These are phyloP conservation scores for Troilus luridus DNA, from an alignment of 2,888 invertebrate genomes.

Conservation along the genomic window DNA sequence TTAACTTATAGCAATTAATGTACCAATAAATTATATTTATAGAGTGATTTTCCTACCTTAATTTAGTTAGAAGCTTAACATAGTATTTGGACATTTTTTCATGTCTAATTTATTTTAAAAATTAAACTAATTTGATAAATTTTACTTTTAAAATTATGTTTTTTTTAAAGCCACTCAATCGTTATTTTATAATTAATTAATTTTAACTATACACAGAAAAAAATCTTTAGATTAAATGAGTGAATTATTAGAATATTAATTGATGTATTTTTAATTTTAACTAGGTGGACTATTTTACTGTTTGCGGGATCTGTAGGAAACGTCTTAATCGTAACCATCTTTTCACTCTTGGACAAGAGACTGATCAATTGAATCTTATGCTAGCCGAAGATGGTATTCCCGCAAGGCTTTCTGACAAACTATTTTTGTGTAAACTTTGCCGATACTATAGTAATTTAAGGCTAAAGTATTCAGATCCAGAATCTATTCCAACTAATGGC, in stretches of 20 bases:
- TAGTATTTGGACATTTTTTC: too few species aligned
- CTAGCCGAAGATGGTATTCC: slow-evolving; percentile 75
- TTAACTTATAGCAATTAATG: not conserved
- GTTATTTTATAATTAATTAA: slow-evolving; percentile 39
- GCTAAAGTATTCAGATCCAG: slow-evolving; percentile 73
- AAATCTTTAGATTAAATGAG: not conserved
- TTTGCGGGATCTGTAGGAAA: slow-evolving; percentile 83
- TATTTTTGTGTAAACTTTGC: slow-evolving; percentile 86
- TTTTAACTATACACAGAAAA: not conserved
- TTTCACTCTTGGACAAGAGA: slow-evolving; percentile 75
- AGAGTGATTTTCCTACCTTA: not conserved
- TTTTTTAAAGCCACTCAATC: not conserved
- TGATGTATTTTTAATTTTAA: not conserved
- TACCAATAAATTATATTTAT: not conserved
- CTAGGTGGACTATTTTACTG: slow-evolving; percentile 79
- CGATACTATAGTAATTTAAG: slow-evolving; percentile 83
- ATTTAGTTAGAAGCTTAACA: not conserved
- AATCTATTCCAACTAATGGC: slow-evolving; percentile 68
- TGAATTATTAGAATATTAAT: not conserved
- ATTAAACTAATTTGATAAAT: not conserved
- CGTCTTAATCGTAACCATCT: slow-evolving; percentile 83
- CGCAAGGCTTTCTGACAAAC: slow-evolving; percentile 77
- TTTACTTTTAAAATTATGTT: not conserved
- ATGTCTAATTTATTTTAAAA: too few species aligned
- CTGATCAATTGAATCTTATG: slow-evolving; percentile 71